phyloP scores from a whole-genome alignment of 2,888 invertebrate genomes.

The Venusia cambrica region DNA sequence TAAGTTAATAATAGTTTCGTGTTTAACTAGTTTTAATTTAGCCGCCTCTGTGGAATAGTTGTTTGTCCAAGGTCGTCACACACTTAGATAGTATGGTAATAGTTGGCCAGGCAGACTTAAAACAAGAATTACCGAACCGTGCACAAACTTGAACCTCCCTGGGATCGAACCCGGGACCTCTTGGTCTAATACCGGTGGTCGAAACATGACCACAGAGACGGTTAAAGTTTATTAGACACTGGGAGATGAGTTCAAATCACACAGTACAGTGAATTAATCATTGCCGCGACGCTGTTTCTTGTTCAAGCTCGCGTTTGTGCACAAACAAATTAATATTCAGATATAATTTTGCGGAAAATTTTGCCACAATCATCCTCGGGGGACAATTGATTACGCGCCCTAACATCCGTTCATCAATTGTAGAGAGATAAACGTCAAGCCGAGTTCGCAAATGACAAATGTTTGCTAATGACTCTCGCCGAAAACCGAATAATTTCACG shows the following conservation, averaged over 20 bases:
- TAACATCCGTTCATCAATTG: conserved; percentile 74
- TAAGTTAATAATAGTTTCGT: too few species aligned
- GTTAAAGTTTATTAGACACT: neutral
- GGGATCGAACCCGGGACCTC: too few species aligned
- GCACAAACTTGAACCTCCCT: too few species aligned
- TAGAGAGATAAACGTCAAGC: conserved; percentile 70
- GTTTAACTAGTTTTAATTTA: too few species aligned
- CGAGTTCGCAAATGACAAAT: conserved; percentile 75
- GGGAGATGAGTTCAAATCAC: conserved; percentile 10
- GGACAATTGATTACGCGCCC: conserved; percentile 69
- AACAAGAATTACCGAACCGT: too few species aligned
- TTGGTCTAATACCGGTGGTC: too few species aligned
- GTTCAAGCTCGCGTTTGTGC: conserved; percentile 30
- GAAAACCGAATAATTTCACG: conserved; percentile 61
- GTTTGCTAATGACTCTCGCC: conserved; percentile 69
- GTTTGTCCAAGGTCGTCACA: too few species aligned
- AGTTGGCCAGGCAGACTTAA: too few species aligned
- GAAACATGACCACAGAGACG: too few species aligned
- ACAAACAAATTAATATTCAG: conserved; percentile 43
- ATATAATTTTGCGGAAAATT: conserved; percentile 49
- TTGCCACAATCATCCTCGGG: conserved; percentile 55
- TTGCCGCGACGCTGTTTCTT: conserved; percentile 21
- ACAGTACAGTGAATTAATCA: conserved; percentile 19
- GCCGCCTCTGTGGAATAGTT: too few species aligned
- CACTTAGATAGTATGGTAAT: too few species aligned